Conservation (phyloP, 2,797 vertebrate genomes). For the Schizopygopsis pylzovi region DNA sequence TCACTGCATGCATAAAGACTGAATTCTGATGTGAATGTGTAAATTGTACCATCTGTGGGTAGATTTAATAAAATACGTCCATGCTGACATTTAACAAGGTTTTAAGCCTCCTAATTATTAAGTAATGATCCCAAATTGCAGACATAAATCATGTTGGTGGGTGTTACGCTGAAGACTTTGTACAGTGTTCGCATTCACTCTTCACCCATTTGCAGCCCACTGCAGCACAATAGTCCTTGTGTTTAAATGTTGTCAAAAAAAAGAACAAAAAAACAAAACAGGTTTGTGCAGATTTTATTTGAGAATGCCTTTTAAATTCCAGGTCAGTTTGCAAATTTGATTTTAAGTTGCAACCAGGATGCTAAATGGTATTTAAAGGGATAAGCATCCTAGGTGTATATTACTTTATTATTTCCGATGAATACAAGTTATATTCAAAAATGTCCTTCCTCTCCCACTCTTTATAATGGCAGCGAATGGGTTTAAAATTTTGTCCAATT, state of each 20-base stretch:
- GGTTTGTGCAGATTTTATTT: neutral
- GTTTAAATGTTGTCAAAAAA: constrained; percentile 51
- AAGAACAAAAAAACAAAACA: neutral
- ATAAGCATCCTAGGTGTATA: neutral
- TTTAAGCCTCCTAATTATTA: constrained; percentile 57
- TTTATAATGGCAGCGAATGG: neutral
- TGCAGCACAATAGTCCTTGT: constrained; percentile 7
- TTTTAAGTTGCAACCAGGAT: neutral
- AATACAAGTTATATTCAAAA: neutral
- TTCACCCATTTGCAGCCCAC: neutral
- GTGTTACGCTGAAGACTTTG: constrained; percentile 30
- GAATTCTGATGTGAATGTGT: constrained; percentile 38
- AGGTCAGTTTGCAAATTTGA: neutral
- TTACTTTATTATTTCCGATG: neutral
- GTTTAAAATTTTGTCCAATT: neutral
- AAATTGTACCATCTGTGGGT: constrained; percentile 44
- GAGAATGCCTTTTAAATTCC: neutral
- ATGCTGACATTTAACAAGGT: constrained; percentile 50
- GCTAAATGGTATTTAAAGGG: neutral
- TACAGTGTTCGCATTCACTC: constrained; percentile 17
- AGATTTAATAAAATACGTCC: constrained; percentile 60
- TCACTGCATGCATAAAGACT: constrained; percentile 51
- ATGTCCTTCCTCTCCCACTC: neutral
- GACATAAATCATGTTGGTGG: constrained; percentile 47
- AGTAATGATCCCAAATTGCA: constrained; percentile 59